Evolutionary conservation across 2,888 invertebrate species (phyloP).

Genomic region (Sesia bembeciformis): DNA sequence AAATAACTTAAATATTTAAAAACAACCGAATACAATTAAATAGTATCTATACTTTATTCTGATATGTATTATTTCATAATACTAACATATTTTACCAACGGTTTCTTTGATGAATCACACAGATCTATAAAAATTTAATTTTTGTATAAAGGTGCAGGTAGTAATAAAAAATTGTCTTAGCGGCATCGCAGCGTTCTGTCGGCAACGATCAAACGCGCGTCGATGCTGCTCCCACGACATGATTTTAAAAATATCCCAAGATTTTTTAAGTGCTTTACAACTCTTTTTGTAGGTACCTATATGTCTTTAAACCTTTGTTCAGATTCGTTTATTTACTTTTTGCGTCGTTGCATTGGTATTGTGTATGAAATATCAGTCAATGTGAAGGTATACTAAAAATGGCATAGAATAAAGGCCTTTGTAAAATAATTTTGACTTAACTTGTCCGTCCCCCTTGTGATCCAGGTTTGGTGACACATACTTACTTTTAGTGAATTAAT

Average conservation of each 20-base stretch:
- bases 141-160: constrained; percentile 55
- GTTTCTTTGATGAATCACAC: constrained; percentile 47
- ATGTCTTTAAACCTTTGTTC: constrained; percentile 6
- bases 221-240: constrained; percentile 56
- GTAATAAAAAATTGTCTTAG: constrained; percentile 54
- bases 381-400: no score
- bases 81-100: constrained; percentile 14
- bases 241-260: constrained; percentile 54
- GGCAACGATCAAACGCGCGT: constrained; percentile 48
- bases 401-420: no score
- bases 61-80: no score
- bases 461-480: no score
- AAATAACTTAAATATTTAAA: no score
- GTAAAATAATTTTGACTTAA: no score
- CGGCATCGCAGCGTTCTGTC: constrained; percentile 31
- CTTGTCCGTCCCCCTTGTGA: no score
- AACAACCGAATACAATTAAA: no score
- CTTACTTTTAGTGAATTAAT: no score
- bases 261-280: constrained; percentile 36
- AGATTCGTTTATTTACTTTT: constrained; percentile 9
- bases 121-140: constrained; percentile 54
- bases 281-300: constrained; percentile 10
- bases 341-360: constrained; percentile 6
- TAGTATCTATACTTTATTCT: no score
- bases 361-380: background rate